Conservation (phyloP, 2,113 vertebrate species). For the Cheilinus undulatus region DNA sequence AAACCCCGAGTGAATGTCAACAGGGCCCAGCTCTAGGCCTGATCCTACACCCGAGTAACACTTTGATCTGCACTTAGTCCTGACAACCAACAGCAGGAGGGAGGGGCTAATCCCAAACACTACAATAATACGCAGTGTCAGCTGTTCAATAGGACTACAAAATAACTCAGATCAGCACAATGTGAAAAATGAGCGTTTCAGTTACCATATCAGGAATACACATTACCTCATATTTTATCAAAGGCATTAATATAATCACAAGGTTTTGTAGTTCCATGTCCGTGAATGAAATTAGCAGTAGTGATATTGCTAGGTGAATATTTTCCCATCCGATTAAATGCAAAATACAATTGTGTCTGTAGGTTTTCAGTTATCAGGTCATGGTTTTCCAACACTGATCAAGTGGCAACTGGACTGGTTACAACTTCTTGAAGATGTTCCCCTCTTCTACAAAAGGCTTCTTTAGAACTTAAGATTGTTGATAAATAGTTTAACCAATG, state of each 20-base stretch:
- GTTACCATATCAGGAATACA: neutral
- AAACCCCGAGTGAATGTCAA: conserved; percentile 73
- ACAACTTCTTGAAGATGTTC: too few relatives aligned
- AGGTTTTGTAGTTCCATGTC: neutral
- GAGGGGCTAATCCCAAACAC: conserved; percentile 59
- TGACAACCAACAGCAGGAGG: conserved; percentile 68
- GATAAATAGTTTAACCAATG: too few relatives aligned
- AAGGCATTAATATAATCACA: neutral
- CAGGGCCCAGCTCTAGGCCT: conserved; percentile 50
- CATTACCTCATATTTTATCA: neutral
- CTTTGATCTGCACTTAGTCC: conserved; percentile 78
- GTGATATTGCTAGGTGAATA: too few relatives aligned
- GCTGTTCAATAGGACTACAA: conserved; percentile 24
- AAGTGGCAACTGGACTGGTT: too few relatives aligned
- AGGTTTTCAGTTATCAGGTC: too few relatives aligned
- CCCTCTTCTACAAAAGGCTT: too few relatives aligned
- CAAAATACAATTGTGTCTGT: too few relatives aligned
- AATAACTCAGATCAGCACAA: conserved; percentile 45
- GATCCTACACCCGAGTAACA: conserved; percentile 50
- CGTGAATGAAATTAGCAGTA: too few relatives aligned
- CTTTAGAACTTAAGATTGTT: too few relatives aligned
- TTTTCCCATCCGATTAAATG: too few relatives aligned
- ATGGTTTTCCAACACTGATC: too few relatives aligned
- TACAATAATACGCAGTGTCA: conserved; percentile 55
- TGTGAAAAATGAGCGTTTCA: conserved; percentile 5